phyloP scores from a whole-genome alignment of 2,113 vertebrate species.

The Malurus melanocephalus region DNA sequence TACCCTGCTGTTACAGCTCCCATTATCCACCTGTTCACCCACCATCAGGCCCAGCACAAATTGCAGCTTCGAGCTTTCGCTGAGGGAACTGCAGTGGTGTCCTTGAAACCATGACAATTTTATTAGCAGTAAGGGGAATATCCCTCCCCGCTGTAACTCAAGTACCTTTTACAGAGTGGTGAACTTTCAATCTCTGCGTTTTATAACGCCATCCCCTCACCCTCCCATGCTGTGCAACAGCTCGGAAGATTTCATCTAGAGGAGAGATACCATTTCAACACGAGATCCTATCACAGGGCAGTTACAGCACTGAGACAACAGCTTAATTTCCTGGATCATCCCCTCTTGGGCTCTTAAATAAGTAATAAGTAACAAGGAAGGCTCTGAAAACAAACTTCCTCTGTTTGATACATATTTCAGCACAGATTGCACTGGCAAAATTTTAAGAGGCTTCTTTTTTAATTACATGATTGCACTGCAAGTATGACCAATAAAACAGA shows the following conservation, averaged over 20 bases:
- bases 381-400: not conserved
- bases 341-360: constrained; percentile 1
- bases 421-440: not conserved
- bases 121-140: not conserved
- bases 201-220: not conserved
- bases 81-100: not conserved
- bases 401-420: not conserved
- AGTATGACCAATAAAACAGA: not conserved
- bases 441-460: not conserved
- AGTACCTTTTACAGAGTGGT: not conserved
- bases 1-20: not conserved
- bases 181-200: not conserved
- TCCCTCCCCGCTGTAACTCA: not conserved
- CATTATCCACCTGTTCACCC: not conserved
- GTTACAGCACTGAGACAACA: constrained; percentile 12
- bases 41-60: not conserved
- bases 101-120: not conserved
- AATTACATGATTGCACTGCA: not conserved
- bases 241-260: not conserved
- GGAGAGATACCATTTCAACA: constrained; percentile 20
- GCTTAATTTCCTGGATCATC: not conserved
- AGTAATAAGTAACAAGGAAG: not conserved
- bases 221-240: not conserved
- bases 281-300: not conserved
- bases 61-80: not conserved